Evolutionary conservation across 1,140 invertebrate species (phyloP).

Genomic region (Drosophila sucinea): DNA sequence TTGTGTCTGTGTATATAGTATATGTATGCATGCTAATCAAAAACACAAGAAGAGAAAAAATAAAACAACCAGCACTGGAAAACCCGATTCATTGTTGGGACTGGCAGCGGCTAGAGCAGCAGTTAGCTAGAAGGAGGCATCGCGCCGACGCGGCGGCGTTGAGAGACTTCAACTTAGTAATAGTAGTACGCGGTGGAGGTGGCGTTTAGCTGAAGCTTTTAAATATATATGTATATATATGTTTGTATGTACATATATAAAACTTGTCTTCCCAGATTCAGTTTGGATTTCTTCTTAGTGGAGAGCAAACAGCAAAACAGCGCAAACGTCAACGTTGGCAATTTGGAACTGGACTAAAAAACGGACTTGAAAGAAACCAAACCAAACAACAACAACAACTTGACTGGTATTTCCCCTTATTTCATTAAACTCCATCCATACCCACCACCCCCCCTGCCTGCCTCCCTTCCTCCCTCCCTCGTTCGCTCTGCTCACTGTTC

Average conservation of each 20-base stretch:
- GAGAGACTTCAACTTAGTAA: slow-evolving; percentile 36
- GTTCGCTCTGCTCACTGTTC: slow-evolving; percentile 8
- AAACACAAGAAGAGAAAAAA: slow-evolving; percentile 44
- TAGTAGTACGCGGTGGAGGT: slow-evolving; percentile 1
- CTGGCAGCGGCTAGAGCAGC: slow-evolving; percentile 35
- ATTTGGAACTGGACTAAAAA: slow-evolving; percentile 76
- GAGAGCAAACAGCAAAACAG: slow-evolving; percentile 44
- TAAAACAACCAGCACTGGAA: slow-evolving; percentile 52
- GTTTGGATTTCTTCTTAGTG: slow-evolving; percentile 74
- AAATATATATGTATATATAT: neutral
- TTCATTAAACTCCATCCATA: slow-evolving; percentile 7
- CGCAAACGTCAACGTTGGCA: slow-evolving; percentile 53
- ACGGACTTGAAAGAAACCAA: slow-evolving; percentile 68
- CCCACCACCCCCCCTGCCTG: neutral
- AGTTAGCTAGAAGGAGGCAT: slow-evolving; percentile 40
- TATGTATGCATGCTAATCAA: slow-evolving; percentile 69
- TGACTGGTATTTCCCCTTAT: slow-evolving; percentile 46
- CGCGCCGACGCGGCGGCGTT: slow-evolving; percentile 20
- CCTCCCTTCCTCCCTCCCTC: neutral
- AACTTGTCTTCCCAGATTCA: slow-evolving; percentile 81
- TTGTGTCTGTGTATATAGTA: neutral
- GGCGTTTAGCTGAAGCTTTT: slow-evolving; percentile 13
- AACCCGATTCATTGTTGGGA: slow-evolving; percentile 60
- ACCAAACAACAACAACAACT: slow-evolving; percentile 41
- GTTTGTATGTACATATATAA: slow-evolving; percentile 29